A percentile compares a stretch with the other conserved stretches of the same genome.
phyloP scores from a whole-genome alignment of 30 jellyfish, hydroid and myxozoan genomes.

The Aurelia sp. region DNA sequence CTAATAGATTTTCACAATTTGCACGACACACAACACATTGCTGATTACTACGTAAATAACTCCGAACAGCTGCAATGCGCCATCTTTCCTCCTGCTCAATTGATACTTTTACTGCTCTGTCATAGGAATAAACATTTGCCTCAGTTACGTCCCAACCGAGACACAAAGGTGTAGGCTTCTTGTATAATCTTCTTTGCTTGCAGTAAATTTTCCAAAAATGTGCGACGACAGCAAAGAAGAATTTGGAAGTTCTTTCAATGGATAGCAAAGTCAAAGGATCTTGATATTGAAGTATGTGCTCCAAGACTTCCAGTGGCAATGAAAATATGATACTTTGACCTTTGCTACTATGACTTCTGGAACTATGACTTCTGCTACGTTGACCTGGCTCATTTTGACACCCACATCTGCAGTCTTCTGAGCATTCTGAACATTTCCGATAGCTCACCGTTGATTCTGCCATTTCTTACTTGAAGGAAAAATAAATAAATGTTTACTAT shows the following conservation, averaged over 20 bases:
- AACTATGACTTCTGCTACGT: too few species aligned
- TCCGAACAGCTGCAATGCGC: conserved; percentile 66
- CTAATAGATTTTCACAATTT: background rate
- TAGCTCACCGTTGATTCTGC: background rate
- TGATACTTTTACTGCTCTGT: conserved; percentile 36
- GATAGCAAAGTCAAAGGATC: conserved; percentile 60
- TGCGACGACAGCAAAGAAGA: conserved; percentile 32
- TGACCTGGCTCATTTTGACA: conserved; percentile 35
- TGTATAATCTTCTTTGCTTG: conserved; percentile 5
- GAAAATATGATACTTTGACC: conserved; percentile 28
- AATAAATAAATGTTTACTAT: background rate
- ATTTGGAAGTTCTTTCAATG: conserved; percentile 41
- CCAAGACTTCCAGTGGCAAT: conserved; percentile 66
- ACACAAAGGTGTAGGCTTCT: conserved; percentile 65
- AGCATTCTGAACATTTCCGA: conserved; percentile 55
- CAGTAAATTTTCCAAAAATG: conserved; percentile 49
- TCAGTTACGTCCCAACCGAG: conserved; percentile 30
- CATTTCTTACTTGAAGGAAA: conserved; percentile 8
- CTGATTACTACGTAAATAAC: conserved; percentile 5
- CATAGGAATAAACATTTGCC: conserved; percentile 47
- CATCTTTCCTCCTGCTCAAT: conserved; percentile 45
- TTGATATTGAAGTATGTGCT: conserved; percentile 43
- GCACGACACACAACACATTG: conserved; percentile 65
- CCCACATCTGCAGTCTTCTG: conserved; percentile 60
- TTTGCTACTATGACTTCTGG: too few species aligned